A percentile compares a stretch with the other conserved stretches of the same genome.
Conservation (phyloP, 2,113 vertebrate genomes). For the Corynorhinus townsendii region DNA sequence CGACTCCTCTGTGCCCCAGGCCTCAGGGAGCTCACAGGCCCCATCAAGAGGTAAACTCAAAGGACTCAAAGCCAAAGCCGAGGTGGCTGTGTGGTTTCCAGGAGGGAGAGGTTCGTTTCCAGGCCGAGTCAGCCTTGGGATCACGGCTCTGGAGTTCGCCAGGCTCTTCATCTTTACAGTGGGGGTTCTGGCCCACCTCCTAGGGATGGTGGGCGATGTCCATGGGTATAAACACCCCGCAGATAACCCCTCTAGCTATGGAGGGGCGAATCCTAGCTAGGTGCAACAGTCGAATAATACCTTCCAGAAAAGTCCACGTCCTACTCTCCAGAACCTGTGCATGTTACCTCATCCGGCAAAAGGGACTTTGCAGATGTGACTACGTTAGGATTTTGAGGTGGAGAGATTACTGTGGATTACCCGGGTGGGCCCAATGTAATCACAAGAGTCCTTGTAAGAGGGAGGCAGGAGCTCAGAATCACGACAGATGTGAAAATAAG, state of each 20-base stretch:
- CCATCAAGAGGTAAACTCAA: background rate
- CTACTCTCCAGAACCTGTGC: background rate
- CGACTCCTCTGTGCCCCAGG: background rate
- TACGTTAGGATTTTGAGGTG: background rate
- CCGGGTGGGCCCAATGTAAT: background rate
- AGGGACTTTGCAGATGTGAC: background rate
- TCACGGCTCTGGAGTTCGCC: background rate
- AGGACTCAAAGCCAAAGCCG: background rate
- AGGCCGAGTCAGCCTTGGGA: background rate
- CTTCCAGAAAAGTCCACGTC: background rate
- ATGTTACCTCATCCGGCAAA: background rate
- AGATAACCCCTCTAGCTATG: background rate
- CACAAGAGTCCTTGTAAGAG: background rate
- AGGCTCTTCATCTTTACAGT: background rate
- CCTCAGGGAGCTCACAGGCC: background rate
- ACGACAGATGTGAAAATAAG: background rate
- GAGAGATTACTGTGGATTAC: background rate
- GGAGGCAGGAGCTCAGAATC: background rate
- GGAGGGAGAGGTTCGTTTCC: background rate
- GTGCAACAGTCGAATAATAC: accelerated
- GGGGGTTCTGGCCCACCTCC: background rate
- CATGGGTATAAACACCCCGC: background rate
- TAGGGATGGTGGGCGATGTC: background rate
- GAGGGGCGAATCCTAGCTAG: background rate
- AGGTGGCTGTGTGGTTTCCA: accelerated